A percentile compares a stretch with the other conserved stretches of the same genome.
phyloP scores from a whole-genome alignment of 2,113 vertebrate species.

The Rattus norvegicus region GRCr8 NC_086031.1:37539501-37540000 shows the following conservation, averaged over 20 bases:
- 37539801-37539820: neutral
- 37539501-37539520: neutral
- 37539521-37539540: neutral
- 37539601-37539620: neutral
- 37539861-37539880: neutral
- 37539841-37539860: neutral
- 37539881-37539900: neutral
- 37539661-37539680: no score
- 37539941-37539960: neutral
- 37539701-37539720: rapidly evolving
- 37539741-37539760: neutral
- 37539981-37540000: neutral
- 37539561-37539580: neutral
- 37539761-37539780: no score
- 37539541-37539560: conserved; percentile 21
- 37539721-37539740: neutral
- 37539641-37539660: no score
- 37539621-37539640: neutral
- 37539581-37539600: neutral
- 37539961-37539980: neutral
- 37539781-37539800: neutral
- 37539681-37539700: neutral
- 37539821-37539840: neutral
- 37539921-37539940: neutral
- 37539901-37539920: neutral